Conservation (phyloP, 2,113 vertebrate genomes). For the Meriones unguiculatus region DNA sequence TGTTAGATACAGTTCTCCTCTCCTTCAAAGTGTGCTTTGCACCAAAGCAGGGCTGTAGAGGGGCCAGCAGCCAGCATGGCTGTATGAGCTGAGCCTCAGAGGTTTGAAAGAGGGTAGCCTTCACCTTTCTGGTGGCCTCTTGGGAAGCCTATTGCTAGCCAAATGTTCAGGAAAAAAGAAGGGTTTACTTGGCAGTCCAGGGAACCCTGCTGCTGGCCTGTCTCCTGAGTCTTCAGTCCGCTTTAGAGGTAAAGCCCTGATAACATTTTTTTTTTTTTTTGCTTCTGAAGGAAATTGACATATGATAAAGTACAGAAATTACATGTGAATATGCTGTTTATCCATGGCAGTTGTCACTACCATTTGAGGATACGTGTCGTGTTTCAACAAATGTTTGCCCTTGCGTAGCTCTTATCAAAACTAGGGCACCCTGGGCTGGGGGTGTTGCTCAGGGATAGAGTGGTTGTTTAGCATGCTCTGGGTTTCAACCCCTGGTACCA, state of each 20-base stretch:
- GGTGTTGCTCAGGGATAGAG: not conserved
- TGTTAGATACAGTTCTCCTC: not conserved
- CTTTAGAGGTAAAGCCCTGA: not conserved
- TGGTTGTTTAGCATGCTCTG: not conserved
- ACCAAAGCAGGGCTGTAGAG: not conserved
- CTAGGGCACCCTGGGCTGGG: not conserved
- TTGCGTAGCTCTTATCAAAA: not conserved
- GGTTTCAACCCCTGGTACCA: not conserved
- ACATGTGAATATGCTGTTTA: not conserved
- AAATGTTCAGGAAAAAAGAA: not conserved
- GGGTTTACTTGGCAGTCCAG: not conserved
- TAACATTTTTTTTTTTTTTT: not conserved
- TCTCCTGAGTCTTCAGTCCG: not conserved
- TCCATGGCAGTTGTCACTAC: not conserved
- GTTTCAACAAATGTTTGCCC: conserved; percentile 1
- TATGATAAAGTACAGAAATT: not conserved
- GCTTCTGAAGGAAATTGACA: not conserved
- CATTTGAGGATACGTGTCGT: not conserved
- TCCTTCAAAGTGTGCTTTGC: not conserved
- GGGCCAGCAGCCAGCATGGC: not conserved
- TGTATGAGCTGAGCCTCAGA: not conserved
- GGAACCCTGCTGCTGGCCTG: not conserved
- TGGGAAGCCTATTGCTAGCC: not conserved
- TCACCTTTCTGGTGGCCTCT: not conserved
- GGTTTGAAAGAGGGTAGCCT: not conserved